Evolutionary conservation across 2,888 invertebrate genomes (phyloP).

Genomic region (Yponomeuta plumbellus): DNA sequence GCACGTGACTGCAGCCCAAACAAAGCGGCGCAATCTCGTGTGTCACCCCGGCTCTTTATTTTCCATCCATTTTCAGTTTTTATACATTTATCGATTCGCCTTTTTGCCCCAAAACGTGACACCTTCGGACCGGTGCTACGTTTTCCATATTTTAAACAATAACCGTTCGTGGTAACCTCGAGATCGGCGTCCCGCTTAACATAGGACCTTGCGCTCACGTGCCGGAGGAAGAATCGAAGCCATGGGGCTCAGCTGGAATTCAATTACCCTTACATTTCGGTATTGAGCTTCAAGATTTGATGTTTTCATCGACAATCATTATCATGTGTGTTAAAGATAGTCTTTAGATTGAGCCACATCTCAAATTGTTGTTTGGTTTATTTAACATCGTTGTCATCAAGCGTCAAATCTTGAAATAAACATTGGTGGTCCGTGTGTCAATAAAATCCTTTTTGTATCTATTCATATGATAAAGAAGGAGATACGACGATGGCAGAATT

Average conservation of each 20-base stretch:
- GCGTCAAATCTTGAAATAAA: no score
- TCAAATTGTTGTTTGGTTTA: no score
- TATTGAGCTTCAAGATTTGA: no score
- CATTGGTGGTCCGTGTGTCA: no score
- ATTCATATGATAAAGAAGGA: no score
- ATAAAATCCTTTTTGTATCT: no score
- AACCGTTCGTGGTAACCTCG: constrained; percentile 29
- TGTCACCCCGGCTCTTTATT: constrained; percentile 63
- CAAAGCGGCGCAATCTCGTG: constrained; percentile 41
- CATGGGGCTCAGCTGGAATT: not conserved
- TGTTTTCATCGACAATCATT: no score
- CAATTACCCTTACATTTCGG: no score
- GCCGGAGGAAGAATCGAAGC: not conserved
- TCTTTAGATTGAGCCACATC: no score
- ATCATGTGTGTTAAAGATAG: no score
- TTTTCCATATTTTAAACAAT: constrained; percentile 32
- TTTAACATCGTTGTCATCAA: no score
- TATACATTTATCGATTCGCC: constrained; percentile 22
- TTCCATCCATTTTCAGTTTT: constrained; percentile 45
- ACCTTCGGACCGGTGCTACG: constrained; percentile 41
- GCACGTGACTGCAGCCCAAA: constrained; percentile 66
- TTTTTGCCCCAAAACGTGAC: constrained; percentile 57
- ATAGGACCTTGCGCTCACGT: constrained; percentile 40
- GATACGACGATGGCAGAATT: not conserved
- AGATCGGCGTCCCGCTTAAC: constrained; percentile 36